Conservation (phyloP, 2,113 vertebrate genomes). For the Lucifuga dentata region DNA sequence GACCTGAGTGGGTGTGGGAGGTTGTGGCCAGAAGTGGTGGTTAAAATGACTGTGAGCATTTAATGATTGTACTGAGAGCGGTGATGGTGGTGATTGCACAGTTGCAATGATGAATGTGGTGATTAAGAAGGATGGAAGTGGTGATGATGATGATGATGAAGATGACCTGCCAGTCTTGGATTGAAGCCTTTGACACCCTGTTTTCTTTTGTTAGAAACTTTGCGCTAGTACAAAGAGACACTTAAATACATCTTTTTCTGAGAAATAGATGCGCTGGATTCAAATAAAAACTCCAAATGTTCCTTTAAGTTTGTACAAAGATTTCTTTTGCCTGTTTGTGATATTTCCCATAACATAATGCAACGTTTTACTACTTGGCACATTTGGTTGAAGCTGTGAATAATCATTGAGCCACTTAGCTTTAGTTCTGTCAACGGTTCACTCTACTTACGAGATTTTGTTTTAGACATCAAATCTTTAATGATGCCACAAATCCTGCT, state of each 20-base stretch:
- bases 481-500: constrained; percentile 52
- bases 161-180: constrained; percentile 27
- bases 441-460: constrained; percentile 8
- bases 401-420: constrained; percentile 69
- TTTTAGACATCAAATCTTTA: constrained; percentile 38
- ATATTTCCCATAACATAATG: constrained; percentile 41
- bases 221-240: constrained; percentile 35
- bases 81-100: constrained; percentile 28
- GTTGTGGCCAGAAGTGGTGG: too few relatives aligned
- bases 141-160: constrained; percentile 13
- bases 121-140: constrained; percentile 5
- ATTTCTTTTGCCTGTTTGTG: constrained; percentile 46
- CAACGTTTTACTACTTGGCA: constrained; percentile 54
- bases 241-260: constrained; percentile 30
- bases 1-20: not conserved
- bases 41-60: not conserved
- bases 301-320: constrained; percentile 52
- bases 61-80: not conserved
- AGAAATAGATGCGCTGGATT: constrained; percentile 44
- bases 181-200: constrained; percentile 47
- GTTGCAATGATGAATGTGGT: too few relatives aligned
- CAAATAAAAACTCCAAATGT: constrained; percentile 20
- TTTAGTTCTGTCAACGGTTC: constrained; percentile 45
- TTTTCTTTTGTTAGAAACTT: constrained; percentile 32
- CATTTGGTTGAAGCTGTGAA: constrained; percentile 80